Evolutionary conservation across 2,888 invertebrate genomes (phyloP), one percentile per base, ranked within the genome.

Genomic region (Cosmia pyralina): DNA sequence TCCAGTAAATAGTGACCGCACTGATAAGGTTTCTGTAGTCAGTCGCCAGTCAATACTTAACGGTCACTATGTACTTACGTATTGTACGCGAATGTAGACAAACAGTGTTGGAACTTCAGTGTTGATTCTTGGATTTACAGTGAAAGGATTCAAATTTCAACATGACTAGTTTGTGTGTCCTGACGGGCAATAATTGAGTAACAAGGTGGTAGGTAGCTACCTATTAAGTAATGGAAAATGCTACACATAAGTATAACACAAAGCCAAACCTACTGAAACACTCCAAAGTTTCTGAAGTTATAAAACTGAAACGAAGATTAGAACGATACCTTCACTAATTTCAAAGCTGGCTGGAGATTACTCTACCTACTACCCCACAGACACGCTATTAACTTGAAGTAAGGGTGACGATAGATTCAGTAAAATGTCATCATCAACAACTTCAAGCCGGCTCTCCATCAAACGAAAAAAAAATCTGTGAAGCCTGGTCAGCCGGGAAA

Each of bases 1-100:
- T 87, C 89, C 90, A 90, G 87, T 90, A 88, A 88, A 88, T 90
- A 90, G 87, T 89, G 87, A 84, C 82, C 82, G 84, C 58, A 63
- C 76, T 68, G 90, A 90, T 90, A 89, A 88, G 87, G 85, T 64
- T 83, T 86, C 85, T 80, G 79, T 85, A 79, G 80, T n/a, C 72
- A 44, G 60, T 72, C 41, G 58, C 75, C 90, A 91, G 90, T 90
- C 81, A 71, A 83, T 75, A 80, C 71, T 72, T 85, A 87, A 62
- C 85, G 74, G 69, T 17, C 75, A 65, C 50, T 66, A 77, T 78
- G 79, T 68, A 58, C 28, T 38, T 62, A 80, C 81, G 75, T 74
- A 59, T 69, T 62, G 60, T 46, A 60, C 71, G 64, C 50, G 69
- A 71, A 75, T 71, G 62, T 69, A 13, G 19, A 66, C 58, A n/a